These are phyloP conservation scores for Sardina pilchardus DNA, from an alignment of 2,113 vertebrate genomes.

Conservation along the genomic window DNA sequence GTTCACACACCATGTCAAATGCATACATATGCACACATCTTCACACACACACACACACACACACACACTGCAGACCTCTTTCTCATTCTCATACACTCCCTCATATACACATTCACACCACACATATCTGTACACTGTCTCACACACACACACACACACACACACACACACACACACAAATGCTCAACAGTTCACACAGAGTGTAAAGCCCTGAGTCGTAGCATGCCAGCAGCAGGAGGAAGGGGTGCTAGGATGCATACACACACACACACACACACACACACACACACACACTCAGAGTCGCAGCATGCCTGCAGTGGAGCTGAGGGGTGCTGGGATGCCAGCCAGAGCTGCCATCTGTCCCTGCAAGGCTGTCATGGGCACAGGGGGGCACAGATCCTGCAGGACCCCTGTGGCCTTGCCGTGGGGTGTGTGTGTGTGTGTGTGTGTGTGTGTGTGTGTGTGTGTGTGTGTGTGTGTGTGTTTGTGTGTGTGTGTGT, in stretches of 20 bases:
- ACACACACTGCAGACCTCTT: neutral
- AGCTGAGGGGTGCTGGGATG: neutral
- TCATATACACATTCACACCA: neutral
- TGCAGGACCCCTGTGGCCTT: neutral
- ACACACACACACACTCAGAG: neutral
- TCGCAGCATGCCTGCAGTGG: neutral
- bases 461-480: neutral
- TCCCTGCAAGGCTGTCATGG: neutral
- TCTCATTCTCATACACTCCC: neutral
- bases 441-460: neutral
- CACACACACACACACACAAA: no score
- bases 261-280: neutral
- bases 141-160: no score
- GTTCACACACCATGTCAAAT: constrained; percentile 5
- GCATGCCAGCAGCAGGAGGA: no score
- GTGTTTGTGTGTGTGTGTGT: neutral
- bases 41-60: constrained; percentile 43
- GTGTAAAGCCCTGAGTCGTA: no score
- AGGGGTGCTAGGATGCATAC: neutral
- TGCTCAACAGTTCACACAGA: no score
- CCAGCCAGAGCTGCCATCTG: neutral
- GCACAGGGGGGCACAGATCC: neutral
- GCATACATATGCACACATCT: constrained; percentile 43
- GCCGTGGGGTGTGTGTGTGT: neutral
- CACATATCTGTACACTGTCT: no score